A percentile compares a stretch with the other conserved stretches of the same genome.
These are phyloP conservation scores for Liparis tanakae DNA, from an alignment of 2,797 vertebrate species.

Conservation along the genomic window DNA sequence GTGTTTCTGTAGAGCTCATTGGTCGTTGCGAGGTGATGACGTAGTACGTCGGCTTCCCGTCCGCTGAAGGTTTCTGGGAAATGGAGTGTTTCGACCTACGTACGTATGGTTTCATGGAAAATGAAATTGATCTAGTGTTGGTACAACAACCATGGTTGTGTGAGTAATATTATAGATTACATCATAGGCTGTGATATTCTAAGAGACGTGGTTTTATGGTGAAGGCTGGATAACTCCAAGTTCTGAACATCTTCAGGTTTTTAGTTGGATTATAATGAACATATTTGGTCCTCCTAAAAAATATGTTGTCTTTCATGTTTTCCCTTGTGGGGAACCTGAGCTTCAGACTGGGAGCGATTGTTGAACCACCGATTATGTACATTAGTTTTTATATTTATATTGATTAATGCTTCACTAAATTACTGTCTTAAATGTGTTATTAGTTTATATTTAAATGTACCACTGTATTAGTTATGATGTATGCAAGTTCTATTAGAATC, in stretches of 20 bases:
- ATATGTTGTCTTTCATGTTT: not conserved
- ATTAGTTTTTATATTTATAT: not conserved
- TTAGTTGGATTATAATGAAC: not conserved
- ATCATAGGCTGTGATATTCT: not conserved
- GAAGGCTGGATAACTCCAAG: not conserved
- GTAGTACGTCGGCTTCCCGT: not conserved
- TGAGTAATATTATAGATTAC: not conserved
- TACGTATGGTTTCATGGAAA: not conserved
- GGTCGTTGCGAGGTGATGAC: not conserved
- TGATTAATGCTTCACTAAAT: not conserved
- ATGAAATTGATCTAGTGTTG: not conserved
- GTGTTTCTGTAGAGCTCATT: conserved; percentile 5
- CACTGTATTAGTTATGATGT: not conserved
- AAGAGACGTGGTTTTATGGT: not conserved
- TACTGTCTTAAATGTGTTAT: not conserved
- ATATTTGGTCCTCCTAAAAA: not conserved
- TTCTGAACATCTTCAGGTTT: not conserved
- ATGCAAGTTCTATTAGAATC: not conserved
- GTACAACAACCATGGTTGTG: not conserved
- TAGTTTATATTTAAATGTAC: not conserved
- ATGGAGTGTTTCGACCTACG: conserved; percentile 19
- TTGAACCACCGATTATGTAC: not conserved
- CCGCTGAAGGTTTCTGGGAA: conserved; percentile 45
- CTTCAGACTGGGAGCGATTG: not conserved
- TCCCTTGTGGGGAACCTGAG: not conserved